Conservation (phyloP, 2,113 vertebrate genomes). For the Cynopterus brachyotis region DNA sequence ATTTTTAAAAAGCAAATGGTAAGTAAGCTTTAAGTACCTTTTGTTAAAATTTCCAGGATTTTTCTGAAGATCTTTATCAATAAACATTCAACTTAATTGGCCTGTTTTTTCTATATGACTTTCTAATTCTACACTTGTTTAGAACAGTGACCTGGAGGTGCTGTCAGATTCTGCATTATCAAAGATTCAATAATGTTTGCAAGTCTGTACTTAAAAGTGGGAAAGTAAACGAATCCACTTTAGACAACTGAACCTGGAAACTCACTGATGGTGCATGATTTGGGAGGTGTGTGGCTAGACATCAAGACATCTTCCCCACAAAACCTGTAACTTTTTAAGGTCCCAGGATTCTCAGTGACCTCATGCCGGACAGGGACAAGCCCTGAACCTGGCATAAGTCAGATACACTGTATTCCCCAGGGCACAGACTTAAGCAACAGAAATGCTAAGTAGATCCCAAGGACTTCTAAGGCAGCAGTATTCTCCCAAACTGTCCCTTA, state of each 20-base stretch:
- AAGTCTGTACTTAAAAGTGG: neutral
- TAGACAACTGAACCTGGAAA: neutral
- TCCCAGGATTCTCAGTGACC: neutral
- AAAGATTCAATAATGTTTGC: neutral
- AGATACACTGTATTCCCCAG: neutral
- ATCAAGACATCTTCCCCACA: neutral
- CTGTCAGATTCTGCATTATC: neutral
- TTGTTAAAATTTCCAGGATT: neutral
- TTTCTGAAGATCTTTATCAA: neutral
- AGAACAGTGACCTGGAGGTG: neutral
- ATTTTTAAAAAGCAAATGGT: neutral
- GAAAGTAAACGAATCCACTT: neutral
- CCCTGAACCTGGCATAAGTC: neutral
- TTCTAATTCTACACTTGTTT: slow-evolving; percentile 5
- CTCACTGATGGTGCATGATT: neutral
- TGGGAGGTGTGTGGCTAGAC: neutral
- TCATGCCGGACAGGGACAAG: neutral
- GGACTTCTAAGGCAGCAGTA: neutral
- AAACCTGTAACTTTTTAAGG: neutral
- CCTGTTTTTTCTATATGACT: neutral
- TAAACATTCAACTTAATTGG: neutral
- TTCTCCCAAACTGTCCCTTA: neutral
- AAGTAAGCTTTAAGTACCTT: neutral
- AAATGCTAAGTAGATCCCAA: neutral
- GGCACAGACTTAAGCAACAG: neutral